Conservation (phyloP, 2,113 vertebrate genomes). For the Mobula hypostoma region DNA sequence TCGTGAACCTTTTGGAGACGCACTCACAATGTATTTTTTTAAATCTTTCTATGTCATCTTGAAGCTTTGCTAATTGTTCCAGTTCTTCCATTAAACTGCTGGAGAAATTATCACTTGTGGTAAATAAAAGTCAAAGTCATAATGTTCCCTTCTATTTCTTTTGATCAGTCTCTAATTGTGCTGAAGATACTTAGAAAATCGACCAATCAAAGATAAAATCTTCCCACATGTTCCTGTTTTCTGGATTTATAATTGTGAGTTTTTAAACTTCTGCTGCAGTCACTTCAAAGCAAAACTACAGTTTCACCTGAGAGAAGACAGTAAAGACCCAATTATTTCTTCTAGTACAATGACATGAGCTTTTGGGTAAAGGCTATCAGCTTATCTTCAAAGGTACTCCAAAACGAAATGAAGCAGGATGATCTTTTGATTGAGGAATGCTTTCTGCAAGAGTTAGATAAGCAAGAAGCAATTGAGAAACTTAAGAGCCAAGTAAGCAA, state of each 20-base stretch:
- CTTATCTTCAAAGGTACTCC: not conserved
- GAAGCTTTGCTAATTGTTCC: not conserved
- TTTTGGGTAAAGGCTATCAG: not conserved
- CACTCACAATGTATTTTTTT: not conserved
- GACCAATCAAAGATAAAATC: not conserved
- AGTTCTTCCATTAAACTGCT: not conserved
- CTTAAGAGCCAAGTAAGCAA: not conserved
- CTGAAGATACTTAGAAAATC: not conserved
- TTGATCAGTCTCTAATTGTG: not conserved
- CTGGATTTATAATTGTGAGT: not conserved
- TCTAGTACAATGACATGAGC: not conserved
- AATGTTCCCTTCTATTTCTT: not conserved
- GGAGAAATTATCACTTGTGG: not conserved
- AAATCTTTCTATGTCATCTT: not conserved
- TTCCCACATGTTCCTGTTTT: not conserved
- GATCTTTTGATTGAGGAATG: not conserved
- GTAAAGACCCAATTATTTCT: not conserved
- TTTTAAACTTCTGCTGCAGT: not conserved
- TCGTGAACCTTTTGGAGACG: not conserved
- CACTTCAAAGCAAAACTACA: not conserved
- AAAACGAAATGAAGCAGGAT: not conserved
- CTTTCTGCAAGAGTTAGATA: not conserved
- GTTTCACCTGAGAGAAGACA: not conserved
- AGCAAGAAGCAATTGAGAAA: not conserved
- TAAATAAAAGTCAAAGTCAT: not conserved